Evolutionary conservation across 2,113 vertebrate species (phyloP), one percentile per base, ranked within the genome.

Genomic region (Rhegmatorhina hoffmannsi): DNA sequence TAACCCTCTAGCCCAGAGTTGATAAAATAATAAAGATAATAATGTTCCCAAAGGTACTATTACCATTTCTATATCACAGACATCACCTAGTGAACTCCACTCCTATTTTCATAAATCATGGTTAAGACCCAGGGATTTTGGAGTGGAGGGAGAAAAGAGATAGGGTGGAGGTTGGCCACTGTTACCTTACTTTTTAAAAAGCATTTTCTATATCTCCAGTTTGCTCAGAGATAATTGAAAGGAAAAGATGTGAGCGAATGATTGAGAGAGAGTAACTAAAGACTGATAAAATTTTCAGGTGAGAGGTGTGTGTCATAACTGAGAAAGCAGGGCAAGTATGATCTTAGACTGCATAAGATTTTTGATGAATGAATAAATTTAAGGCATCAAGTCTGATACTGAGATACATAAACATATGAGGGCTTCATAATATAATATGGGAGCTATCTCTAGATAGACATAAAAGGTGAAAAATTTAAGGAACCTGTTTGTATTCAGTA

Each of bases 1-100:
- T 76, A 18, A 4, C 16, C 17, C 47, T 24, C 29, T 90, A 50
- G 14, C 18, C 63, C 24, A 92, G 82, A 89, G 31, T 5, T 69
- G 47, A 94, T 90, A 80, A 49, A 89, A 64, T 92, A 95, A 72
- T 74, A 72, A 91, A 60, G 49, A 58, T 84, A 77, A 84, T 91
- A 92, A 31, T 78, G 79, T 87, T 95, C 94, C 94, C 17, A 33
- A 69, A n/a, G 18, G 81, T 92, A 28, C n/a, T 91, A 31, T 84
- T 89, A 68, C 47, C 56, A 24, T 86, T 95, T 78, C 69, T 81
- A 4, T 67, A 87, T 88, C 78, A 76, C 31, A 89, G 70, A 47
- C 58, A 49, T 93, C n/a, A 84, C 70, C 70, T 4, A 1, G 78
- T 50, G 43, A 84, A 90, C 92, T 90, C 36, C 24, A 23, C 13